Conservation (phyloP, 37 sponge, comb jelly and placozoan species). For the Crambe crambe region DNA sequence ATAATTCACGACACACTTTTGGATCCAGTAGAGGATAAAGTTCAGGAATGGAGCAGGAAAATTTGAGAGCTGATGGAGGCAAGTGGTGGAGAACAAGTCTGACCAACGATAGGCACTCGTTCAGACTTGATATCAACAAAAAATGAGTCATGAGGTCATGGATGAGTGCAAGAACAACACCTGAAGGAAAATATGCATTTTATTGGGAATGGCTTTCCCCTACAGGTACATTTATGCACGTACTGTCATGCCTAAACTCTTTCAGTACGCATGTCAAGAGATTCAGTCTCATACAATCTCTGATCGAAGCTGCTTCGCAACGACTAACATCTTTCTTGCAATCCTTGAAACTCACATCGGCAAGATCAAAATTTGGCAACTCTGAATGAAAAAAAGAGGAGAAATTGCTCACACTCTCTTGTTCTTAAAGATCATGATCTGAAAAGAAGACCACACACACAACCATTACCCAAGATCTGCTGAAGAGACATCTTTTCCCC, state of each 20-base stretch:
- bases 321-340: too few species aligned
- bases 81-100: background rate
- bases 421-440: background rate
- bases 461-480: background rate
- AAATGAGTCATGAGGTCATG: background rate
- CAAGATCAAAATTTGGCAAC: background rate
- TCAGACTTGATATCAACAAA: background rate
- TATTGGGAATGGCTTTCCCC: too few species aligned
- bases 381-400: background rate
- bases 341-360: too few species aligned
- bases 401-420: background rate
- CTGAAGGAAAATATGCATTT: background rate
- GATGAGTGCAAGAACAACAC: background rate
- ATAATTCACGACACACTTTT: background rate
- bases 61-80: background rate
- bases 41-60: background rate
- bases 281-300: background rate
- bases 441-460: background rate
- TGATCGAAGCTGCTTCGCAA: background rate
- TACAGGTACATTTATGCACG: background rate
- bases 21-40: background rate
- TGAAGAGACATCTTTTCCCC: background rate
- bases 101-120: background rate
- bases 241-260: too few species aligned
- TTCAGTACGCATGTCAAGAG: background rate